These are phyloP conservation scores for Chondrosia reniformis DNA, from an alignment of 37 sponge, comb jelly and placozoan species.

Conservation along the genomic window DNA sequence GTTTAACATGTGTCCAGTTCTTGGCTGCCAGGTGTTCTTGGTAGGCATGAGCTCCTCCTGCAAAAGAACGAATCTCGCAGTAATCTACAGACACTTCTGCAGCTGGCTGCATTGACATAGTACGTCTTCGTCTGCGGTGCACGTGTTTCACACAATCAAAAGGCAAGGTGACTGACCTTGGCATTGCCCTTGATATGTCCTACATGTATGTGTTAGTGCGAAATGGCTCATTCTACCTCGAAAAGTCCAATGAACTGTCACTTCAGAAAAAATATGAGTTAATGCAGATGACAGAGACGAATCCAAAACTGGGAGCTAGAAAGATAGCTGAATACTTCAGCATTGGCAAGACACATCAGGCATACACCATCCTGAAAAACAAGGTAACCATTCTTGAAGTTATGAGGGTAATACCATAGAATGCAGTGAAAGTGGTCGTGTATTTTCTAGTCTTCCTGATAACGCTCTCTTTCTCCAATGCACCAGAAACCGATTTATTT, in stretches of 20 bases:
- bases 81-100: neutral
- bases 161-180: neutral
- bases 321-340: neutral
- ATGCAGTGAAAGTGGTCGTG: too few relatives aligned
- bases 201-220: neutral
- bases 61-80: too few relatives aligned
- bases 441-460: too few relatives aligned
- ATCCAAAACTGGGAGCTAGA: constrained; percentile 3
- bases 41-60: too few relatives aligned
- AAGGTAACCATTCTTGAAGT: neutral
- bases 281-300: too few relatives aligned
- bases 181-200: neutral
- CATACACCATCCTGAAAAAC: constrained; percentile 7
- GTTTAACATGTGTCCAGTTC: too few relatives aligned
- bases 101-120: neutral
- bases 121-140: neutral
- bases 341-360: constrained; percentile 17
- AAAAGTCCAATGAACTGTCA: neutral
- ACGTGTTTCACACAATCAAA: neutral
- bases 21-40: too few relatives aligned
- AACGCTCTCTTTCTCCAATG: too few relatives aligned
- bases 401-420: constrained; percentile 2
- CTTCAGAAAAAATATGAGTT: too few relatives aligned
- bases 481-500: too few relatives aligned
- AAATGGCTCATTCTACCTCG: neutral